phyloP scores from a whole-genome alignment of 2,888 invertebrate genomes.

The Carterocephalus palaemon region DNA sequence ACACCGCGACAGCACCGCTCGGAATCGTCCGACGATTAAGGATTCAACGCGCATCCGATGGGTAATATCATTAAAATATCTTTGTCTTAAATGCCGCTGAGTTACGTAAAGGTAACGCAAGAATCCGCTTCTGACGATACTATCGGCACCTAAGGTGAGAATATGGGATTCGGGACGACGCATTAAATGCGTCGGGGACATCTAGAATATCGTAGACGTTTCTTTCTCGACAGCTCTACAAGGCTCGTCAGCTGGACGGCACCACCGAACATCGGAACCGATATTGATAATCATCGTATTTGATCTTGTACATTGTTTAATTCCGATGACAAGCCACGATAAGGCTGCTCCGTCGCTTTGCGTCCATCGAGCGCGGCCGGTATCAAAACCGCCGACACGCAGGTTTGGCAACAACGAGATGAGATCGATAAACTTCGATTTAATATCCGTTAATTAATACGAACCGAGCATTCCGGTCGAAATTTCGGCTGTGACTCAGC shows the following conservation, averaged over 20 bases:
- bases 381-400: conserved; percentile 67
- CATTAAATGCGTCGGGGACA: conserved; percentile 46
- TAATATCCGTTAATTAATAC: conserved; percentile 79
- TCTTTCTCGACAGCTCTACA: no score
- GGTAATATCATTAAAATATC: conserved; percentile 78
- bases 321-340: conserved; percentile 71
- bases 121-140: conserved; percentile 57
- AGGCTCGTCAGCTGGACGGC: conserved; percentile 22
- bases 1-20: conserved; percentile 58
- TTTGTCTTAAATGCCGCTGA: conserved; percentile 72
- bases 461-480: conserved; percentile 68
- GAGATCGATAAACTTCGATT: conserved; percentile 74
- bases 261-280: conserved; percentile 29
- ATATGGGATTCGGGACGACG: conserved; percentile 52
- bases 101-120: conserved; percentile 62
- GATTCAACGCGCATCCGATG: conserved; percentile 73
- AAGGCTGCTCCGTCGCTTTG: conserved; percentile 55
- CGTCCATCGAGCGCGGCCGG: conserved; percentile 51
- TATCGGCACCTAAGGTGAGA: conserved; percentile 69
- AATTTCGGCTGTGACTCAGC: conserved; percentile 71
- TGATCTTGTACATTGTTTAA: conserved; percentile 73
- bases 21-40: conserved; percentile 65
- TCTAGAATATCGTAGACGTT: conserved; percentile 14
- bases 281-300: conserved; percentile 64
- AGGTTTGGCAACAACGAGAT: conserved; percentile 76